These are phyloP conservation scores for Drosophila melanogaster DNA, from an alignment of 1,140 invertebrate species.

Conservation along the genomic window DNA sequence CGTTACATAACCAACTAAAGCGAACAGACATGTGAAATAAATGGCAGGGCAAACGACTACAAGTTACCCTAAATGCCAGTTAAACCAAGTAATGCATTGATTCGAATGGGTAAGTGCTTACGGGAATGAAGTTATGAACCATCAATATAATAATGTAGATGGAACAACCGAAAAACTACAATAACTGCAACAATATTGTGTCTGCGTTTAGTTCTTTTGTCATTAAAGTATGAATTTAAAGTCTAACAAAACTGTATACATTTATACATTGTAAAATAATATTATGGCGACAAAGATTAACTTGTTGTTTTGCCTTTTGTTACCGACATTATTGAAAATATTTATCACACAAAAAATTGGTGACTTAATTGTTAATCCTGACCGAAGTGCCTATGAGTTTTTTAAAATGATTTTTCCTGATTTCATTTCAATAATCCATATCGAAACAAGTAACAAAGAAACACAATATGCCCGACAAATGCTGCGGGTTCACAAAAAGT, in stretches of 20 bases:
- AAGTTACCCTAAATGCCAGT: conserved; percentile 19
- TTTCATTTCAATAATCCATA: conserved; percentile 24
- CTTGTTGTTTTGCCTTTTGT: conserved; percentile 10
- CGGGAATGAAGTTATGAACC: neutral
- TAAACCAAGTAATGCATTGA: neutral
- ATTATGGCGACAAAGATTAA: conserved; percentile 1
- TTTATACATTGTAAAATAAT: neutral
- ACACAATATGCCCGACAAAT: conserved; percentile 22
- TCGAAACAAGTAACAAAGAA: neutral
- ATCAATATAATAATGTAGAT: neutral
- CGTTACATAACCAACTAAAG: conserved; percentile 47
- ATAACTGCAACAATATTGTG: neutral
- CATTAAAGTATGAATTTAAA: neutral
- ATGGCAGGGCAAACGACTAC: conserved; percentile 8
- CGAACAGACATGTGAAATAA: conserved; percentile 10
- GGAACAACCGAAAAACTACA: neutral
- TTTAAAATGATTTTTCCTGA: conserved; percentile 17
- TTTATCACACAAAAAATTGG: conserved; percentile 7
- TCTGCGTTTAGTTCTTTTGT: neutral
- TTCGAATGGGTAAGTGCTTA: neutral
- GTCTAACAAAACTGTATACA: neutral
- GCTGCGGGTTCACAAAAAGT: conserved; percentile 18
- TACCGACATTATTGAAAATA: conserved; percentile 5
- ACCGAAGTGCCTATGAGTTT: conserved; percentile 4
- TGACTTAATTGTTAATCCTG: conserved; percentile 34